A percentile compares a stretch with the other conserved stretches of the same genome.
phyloP scores from a whole-genome alignment of 2,888 invertebrate species.

The Cephonodes hylas region DNA sequence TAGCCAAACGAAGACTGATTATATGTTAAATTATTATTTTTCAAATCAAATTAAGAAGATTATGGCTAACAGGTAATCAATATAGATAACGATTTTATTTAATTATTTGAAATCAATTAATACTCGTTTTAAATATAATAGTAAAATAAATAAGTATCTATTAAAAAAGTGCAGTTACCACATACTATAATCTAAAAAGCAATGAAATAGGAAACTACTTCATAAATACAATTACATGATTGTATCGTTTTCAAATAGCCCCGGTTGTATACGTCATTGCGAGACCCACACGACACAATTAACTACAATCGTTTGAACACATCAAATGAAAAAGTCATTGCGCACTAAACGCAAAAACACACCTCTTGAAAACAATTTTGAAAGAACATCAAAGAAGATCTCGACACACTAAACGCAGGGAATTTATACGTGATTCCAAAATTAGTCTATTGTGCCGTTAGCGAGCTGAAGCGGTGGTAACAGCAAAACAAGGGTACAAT shows the following conservation, averaged over 20 bases:
- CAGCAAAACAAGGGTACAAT: constrained; percentile 74
- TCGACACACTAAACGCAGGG: not conserved
- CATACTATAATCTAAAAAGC: too few relatives aligned
- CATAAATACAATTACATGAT: not conserved
- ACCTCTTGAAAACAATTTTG: not conserved
- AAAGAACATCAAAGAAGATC: not conserved
- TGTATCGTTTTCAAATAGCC: not conserved
- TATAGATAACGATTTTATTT: too few relatives aligned
- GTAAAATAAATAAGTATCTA: too few relatives aligned
- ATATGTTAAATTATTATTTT: too few relatives aligned
- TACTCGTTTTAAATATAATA: too few relatives aligned
- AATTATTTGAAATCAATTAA: too few relatives aligned
- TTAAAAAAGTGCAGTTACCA: too few relatives aligned
- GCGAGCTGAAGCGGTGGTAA: constrained; percentile 27
- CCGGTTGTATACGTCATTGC: not conserved
- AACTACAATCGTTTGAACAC: not conserved
- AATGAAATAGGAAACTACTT: too few relatives aligned
- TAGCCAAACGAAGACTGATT: too few relatives aligned
- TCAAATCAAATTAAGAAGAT: too few relatives aligned
- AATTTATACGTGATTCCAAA: constrained; percentile 8
- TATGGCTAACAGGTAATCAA: too few relatives aligned
- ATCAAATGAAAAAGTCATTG: not conserved
- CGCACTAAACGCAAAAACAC: not conserved
- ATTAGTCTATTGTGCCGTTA: constrained; percentile 5
- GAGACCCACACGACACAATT: not conserved